Base-by-base conservation (phyloP, 2,797 vertebrate genomes). In the Enteromius thamalakanensis region DNA sequence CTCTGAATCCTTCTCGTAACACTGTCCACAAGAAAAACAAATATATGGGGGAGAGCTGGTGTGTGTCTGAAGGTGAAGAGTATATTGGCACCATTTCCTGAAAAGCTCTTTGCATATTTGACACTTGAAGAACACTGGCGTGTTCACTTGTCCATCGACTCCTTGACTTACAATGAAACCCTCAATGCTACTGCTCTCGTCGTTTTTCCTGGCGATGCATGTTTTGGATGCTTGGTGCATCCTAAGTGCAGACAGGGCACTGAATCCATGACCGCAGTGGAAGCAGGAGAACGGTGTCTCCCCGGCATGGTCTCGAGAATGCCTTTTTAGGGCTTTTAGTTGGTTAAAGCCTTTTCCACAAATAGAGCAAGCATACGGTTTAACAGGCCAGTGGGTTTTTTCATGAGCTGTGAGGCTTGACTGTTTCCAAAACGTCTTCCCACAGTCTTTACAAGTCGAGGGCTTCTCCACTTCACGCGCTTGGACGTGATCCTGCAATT, bases 31-130 rank as follows among this genome's bases (percentile, higher is more conserved):
- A 17, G 55, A 64, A 21, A 85, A 67, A 65, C 90, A 90, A 51
- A 87, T 47, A 62, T 77, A 79, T 5, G 84, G 42, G 0, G 82
- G 55, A 53, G 47, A 79, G 3, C 79, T 74, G 21, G 79, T 72
- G 71, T 91, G 90, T 1, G 87, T 87, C 21, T 81, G 88, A 72
- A 91, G 79, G 67, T 92, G 90, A 60, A 90, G 86, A 21, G 84
- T 85, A 9, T 91, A 91, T 71, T 88, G 87, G 67, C 90, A 91
- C 88, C 89, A 90, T 76, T 58, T 84, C 49, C 34, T 84, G 64
- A 78, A 87, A 42, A 84, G 79, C 42, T 87, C 86, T 60, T 84
- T 86, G 76, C 90, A 92, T 83, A 90, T 58, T 4, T 85, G 88
- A 71, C 90, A 91, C 80, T 87, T 87, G 68, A 88, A 89, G 40